phyloP scores from a whole-genome alignment of 2,797 vertebrate genomes.

The Rhynchonycteris naso region DNA sequence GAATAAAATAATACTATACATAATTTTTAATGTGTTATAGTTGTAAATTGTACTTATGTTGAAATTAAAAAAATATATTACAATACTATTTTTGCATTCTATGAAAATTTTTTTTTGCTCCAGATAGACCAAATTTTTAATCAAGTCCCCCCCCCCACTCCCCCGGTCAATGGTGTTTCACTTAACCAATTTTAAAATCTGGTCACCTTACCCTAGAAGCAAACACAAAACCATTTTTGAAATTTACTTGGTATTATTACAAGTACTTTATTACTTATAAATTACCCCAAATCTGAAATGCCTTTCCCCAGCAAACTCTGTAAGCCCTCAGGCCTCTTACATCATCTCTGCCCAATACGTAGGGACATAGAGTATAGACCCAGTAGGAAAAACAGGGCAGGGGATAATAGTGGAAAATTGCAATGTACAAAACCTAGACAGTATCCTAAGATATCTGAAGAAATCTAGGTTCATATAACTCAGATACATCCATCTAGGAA shows the following conservation, averaged over 20 bases:
- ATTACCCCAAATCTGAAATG: neutral
- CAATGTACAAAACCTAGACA: neutral
- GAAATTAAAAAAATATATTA: too few species aligned
- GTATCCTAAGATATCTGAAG: neutral
- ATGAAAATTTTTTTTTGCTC: too few species aligned
- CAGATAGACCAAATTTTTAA: too few species aligned
- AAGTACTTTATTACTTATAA: neutral
- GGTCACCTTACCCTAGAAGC: neutral
- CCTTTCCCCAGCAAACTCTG: neutral
- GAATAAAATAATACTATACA: too few species aligned
- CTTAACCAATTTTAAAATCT: too few species aligned
- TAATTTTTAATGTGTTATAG: too few species aligned
- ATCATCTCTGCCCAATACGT: accelerated
- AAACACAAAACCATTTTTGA: neutral
- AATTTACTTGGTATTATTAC: neutral
- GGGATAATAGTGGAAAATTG: neutral
- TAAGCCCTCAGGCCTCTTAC: neutral
- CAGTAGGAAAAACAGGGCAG: neutral
- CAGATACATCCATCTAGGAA: neutral
- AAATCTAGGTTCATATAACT: neutral
- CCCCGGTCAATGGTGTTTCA: too few species aligned
- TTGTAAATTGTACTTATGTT: too few species aligned
- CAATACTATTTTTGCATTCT: too few species aligned
- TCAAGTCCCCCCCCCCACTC: too few species aligned
- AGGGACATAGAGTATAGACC: neutral